Evolutionary conservation across 2,888 invertebrate species (phyloP).

Genomic region (Pterostichus madidus): DNA sequence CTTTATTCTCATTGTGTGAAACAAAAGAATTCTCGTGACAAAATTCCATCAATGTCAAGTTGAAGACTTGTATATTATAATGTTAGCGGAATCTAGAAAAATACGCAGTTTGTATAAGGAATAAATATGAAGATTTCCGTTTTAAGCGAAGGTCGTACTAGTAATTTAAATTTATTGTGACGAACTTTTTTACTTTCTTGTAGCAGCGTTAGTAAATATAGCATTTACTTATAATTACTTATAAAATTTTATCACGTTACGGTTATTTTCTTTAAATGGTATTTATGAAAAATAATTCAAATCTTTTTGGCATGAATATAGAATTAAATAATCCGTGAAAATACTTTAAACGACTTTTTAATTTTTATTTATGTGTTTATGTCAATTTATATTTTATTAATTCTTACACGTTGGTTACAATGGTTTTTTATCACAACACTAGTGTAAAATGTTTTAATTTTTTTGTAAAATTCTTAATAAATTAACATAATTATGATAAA

Average conservation of each 20-base stretch:
- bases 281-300: too few species aligned
- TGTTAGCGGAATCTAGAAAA: slow-evolving; percentile 21
- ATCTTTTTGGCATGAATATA: too few species aligned
- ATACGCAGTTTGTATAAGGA: slow-evolving; percentile 25
- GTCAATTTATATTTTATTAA: too few species aligned
- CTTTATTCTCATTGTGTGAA: slow-evolving; percentile 33
- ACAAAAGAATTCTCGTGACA: slow-evolving; percentile 17
- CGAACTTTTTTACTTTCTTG: not conserved
- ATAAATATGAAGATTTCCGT: slow-evolving; percentile 1
- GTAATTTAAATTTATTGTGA: slow-evolving; percentile 17
- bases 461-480: not conserved
- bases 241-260: not conserved
- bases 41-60: slow-evolving; percentile 24
- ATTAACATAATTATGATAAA: slow-evolving; percentile 40
- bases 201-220: not conserved
- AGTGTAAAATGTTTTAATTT: too few species aligned
- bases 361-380: too few species aligned
- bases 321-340: too few species aligned
- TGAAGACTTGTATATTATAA: slow-evolving; percentile 11
- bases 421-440: too few species aligned
- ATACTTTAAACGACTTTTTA: too few species aligned
- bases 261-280: not conserved
- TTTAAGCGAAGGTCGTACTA: not conserved
- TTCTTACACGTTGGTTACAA: too few species aligned
- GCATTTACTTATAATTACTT: slow-evolving; percentile 9